Conservation (phyloP, 2,113 vertebrate species). For the Myotis brandtii region DNA sequence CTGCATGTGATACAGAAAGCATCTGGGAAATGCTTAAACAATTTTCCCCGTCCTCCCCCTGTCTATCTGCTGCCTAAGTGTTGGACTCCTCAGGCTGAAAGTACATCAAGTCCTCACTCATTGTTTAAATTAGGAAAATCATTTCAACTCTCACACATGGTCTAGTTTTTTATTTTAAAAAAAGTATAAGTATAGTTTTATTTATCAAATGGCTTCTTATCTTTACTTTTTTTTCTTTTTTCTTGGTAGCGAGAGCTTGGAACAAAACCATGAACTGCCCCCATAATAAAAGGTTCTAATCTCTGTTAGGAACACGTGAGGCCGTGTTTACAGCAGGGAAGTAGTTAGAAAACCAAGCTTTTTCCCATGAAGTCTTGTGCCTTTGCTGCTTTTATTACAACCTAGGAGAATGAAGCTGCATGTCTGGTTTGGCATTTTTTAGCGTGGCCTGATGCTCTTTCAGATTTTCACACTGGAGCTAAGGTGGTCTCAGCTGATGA, state of each 20-base stretch:
- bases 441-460: not conserved
- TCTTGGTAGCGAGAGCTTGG: not conserved
- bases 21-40: constrained; percentile 86
- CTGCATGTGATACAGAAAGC: constrained; percentile 76
- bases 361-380: not conserved
- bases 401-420: not conserved
- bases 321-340: not conserved
- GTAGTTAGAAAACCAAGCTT: not conserved
- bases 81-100: constrained; percentile 65
- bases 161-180: not conserved
- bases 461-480: not conserved
- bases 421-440: not conserved
- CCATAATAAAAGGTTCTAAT: not conserved
- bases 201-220: not conserved
- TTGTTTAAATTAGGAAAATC: constrained; percentile 61
- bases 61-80: constrained; percentile 74
- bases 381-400: not conserved
- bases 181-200: not conserved
- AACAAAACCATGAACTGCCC: not conserved
- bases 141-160: constrained; percentile 26
- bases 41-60: constrained; percentile 76
- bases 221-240: not conserved
- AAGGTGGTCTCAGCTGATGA: not conserved
- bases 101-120: constrained; percentile 42
- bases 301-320: not conserved